A percentile compares a stretch with the other conserved stretches of the same genome.
Conservation (phyloP, 2,888 invertebrate genomes). For the Mesochorus sp. region DNA sequence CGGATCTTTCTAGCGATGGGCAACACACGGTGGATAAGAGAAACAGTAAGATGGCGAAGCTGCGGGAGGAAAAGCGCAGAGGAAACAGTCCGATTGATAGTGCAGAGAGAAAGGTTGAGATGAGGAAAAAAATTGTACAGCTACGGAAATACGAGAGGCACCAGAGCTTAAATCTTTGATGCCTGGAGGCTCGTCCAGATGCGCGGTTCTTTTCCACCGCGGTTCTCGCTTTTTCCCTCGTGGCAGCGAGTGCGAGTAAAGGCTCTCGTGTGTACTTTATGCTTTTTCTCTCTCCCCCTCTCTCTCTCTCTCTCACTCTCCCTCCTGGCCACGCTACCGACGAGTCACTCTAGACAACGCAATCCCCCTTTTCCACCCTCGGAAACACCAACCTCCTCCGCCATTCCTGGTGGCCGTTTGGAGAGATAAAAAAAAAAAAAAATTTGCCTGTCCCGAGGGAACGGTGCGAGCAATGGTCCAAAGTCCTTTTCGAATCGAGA, state of each 20-base stretch:
- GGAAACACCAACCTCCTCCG: neutral
- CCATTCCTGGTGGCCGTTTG: conserved; percentile 27
- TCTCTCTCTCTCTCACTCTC: no score
- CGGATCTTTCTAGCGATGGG: no score
- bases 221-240: conserved; percentile 18
- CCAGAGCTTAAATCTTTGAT: conserved; percentile 72
- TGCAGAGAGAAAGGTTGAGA: conserved; percentile 8
- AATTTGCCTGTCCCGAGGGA: conserved; percentile 45
- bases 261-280: no score
- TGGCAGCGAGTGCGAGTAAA: no score
- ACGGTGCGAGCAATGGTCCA: neutral
- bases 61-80: neutral
- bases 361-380: neutral
- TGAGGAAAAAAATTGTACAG: conserved; percentile 39
- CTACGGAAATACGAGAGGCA: conserved; percentile 53
- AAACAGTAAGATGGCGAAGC: conserved; percentile 13
- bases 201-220: conserved; percentile 49
- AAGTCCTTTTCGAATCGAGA: neutral
- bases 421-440: conserved; percentile 30
- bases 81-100: neutral
- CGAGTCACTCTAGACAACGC: conserved; percentile 34
- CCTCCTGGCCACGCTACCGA: conserved; percentile 23
- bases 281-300: no score
- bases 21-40: neutral
- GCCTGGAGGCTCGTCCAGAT: conserved; percentile 61